Base-by-base conservation (phyloP, 1,140 invertebrate species). In the Gryllus bimaculatus region DNA sequence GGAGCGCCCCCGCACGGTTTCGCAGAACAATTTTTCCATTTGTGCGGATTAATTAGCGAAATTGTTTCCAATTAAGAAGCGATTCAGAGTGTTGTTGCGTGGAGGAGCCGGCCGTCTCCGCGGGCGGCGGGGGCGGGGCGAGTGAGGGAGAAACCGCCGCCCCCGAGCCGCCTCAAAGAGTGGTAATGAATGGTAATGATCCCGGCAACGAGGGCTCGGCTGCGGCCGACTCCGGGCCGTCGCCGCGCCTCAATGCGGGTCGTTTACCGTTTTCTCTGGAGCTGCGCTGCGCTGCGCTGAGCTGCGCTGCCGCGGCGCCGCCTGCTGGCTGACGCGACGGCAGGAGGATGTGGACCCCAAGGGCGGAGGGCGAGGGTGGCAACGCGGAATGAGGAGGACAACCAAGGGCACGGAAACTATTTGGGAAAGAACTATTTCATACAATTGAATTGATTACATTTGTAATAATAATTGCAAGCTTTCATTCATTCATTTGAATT, bases 11-110 rank as follows among this genome's bases (percentile, higher is more conserved):
- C 54, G 54, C 54, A 66, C 54, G 78, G 66, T 79, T 79, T 54
- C 79, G 48, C 77, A 47, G n/a, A 73, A 75, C 79, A 81, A 81
- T 81, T 81, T 80, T 79, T 76, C 77, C 78, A 81, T 82, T 81
- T 81, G 79, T 80, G 83, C 83, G 83, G 84, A 85, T 86, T 86
- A 86, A 86, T 86, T 86, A 85, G 84, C 83, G 82, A 85, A 86
- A 86, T 86, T 85, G 85, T 85, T 85, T 83, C 84, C 85, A 86
- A 86, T 86, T 86, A 86, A 86, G 85, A 85, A 84, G 84, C 83
- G 83, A 85, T 86, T 85, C 84, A 86, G 83, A 26, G 79, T 78
- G 81, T 79, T 79, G 49, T 77, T 77, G 79, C 76, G 48, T 8
- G 75, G 47, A n/a, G 13, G 78, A 73, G 48, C 78, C 20, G 12